These are phyloP conservation scores for Neria commutata DNA, from an alignment of 2,888 invertebrate genomes.

Conservation along the genomic window DNA sequence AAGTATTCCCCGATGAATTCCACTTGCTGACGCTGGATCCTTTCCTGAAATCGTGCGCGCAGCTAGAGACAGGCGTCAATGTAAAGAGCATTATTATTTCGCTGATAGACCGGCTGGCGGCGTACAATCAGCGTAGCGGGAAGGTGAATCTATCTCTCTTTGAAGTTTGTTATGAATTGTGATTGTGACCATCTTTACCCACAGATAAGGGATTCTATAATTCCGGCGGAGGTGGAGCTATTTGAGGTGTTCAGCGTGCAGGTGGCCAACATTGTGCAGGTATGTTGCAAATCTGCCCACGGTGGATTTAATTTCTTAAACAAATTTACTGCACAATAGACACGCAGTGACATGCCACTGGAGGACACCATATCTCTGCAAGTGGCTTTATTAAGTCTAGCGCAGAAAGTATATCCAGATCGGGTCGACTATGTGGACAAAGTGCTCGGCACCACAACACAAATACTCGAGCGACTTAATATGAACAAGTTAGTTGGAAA, in stretches of 20 bases:
- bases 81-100: constrained; percentile 98
- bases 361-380: constrained; percentile 97
- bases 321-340: constrained; percentile 63
- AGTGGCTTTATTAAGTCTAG: constrained; percentile 91
- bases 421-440: constrained; percentile 94
- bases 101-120: constrained; percentile 87
- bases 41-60: constrained; percentile 96
- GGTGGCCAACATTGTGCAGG: constrained; percentile 93
- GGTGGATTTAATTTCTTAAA: not conserved
- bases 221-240: constrained; percentile 86
- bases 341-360: constrained; percentile 90
- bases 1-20: constrained; percentile 98
- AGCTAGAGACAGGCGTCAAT: constrained; percentile 93
- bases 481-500: constrained; percentile 71
- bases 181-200: not conserved
- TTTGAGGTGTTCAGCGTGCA: constrained; percentile 99
- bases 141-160: constrained; percentile 47
- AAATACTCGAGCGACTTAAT: constrained; percentile 87
- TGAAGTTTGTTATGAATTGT: not conserved
- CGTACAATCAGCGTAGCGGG: constrained; percentile 80
- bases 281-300: constrained; percentile 44
- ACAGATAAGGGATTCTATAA: constrained; percentile 65
- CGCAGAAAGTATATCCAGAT: constrained; percentile 95
- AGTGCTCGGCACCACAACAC: constrained; percentile 88
- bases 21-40: constrained; percentile 94